Evolutionary conservation across 2,113 vertebrate genomes (phyloP).

Genomic region (Melanocharis versteri): DNA sequence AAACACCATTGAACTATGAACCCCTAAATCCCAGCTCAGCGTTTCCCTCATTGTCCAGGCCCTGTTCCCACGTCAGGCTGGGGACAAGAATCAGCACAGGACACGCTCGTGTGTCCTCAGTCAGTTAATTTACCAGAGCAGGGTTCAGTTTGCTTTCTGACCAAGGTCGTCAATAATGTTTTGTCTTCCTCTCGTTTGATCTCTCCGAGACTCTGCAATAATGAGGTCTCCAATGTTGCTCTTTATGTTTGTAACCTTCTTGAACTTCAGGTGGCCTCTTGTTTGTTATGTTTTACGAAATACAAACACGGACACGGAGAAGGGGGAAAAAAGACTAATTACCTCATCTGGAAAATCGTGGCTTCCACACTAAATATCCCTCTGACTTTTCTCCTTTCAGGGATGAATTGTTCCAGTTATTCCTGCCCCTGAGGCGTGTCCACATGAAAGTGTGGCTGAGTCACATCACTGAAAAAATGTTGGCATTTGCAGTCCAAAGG

Average conservation of each 20-base stretch:
- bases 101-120: neutral
- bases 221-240: neutral
- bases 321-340: rapidly evolving
- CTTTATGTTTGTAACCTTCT: neutral
- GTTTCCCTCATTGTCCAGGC: neutral
- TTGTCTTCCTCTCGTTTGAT: neutral
- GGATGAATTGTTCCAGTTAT: neutral
- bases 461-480: neutral
- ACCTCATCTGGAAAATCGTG: neutral
- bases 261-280: neutral
- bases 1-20: neutral
- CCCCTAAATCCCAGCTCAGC: neutral
- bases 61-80: rapidly evolving
- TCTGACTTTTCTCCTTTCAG: neutral
- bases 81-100: neutral
- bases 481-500: neutral
- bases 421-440: neutral
- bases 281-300: neutral
- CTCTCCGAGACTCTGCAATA: neutral
- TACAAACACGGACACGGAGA: neutral
- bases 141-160: neutral
- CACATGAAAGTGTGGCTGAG: neutral
- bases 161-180: neutral
- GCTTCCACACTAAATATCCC: neutral
- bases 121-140: neutral